phyloP scores from a whole-genome alignment of 1,140 invertebrate species.

The Macrobrachium rosenbergii region DNA sequence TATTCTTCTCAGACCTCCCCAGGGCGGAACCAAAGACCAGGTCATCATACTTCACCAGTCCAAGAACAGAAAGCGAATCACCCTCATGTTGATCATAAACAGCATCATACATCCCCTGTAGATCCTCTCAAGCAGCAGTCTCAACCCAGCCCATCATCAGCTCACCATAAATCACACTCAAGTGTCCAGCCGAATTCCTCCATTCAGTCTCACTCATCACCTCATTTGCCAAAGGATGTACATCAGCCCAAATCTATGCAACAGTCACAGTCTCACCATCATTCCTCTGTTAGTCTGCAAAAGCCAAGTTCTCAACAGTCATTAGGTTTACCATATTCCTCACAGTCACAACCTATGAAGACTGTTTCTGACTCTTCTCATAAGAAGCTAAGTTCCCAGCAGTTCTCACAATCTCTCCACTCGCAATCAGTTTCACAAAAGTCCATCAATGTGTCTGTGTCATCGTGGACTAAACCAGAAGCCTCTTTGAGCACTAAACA shows the following conservation, averaged over 20 bases:
- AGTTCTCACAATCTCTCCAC: constrained; percentile 18
- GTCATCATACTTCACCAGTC: too few relatives aligned
- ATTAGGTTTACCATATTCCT: constrained; percentile 20
- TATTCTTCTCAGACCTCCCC: too few relatives aligned
- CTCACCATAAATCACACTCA: constrained; percentile 13
- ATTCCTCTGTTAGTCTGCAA: constrained; percentile 30
- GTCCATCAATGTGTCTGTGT: not conserved
- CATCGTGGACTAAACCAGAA: constrained; percentile 33
- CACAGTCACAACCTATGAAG: constrained; percentile 15
- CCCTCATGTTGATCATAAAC: not conserved
- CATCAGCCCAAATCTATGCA: constrained; percentile 48
- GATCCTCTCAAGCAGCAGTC: not conserved
- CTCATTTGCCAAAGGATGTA: constrained; percentile 34
- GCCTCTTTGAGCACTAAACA: constrained; percentile 19
- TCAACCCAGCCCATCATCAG: not conserved
- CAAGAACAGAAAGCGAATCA: not conserved
- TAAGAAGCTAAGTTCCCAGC: constrained; percentile 27
- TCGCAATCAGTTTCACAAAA: not conserved
- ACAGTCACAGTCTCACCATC: constrained; percentile 33
- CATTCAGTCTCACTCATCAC: constrained; percentile 15
- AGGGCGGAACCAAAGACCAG: too few relatives aligned
- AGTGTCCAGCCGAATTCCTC: constrained; percentile 24
- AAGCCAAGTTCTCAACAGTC: constrained; percentile 34
- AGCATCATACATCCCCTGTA: not conserved
- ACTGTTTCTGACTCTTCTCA: not conserved